Evolutionary conservation across 2,113 vertebrate species (phyloP).

Genomic region (Gnathonemus longibarbis): DNA sequence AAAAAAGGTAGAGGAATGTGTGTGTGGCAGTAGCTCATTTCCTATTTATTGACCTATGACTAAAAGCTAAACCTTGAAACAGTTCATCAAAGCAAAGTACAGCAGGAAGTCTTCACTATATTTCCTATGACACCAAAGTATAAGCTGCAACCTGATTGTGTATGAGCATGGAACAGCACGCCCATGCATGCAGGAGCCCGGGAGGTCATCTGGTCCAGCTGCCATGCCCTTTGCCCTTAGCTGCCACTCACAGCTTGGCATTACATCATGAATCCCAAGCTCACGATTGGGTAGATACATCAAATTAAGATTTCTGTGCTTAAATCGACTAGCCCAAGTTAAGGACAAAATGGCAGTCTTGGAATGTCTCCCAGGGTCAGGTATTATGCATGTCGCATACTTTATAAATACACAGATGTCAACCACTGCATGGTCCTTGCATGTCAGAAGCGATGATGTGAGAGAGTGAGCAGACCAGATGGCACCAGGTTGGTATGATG

Average conservation of each 20-base stretch:
- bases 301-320: not conserved
- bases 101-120: not conserved
- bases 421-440: constrained; percentile 50
- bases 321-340: not conserved
- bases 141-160: not conserved
- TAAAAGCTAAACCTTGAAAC: not conserved
- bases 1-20: not conserved
- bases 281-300: not conserved
- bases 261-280: not conserved
- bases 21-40: not conserved
- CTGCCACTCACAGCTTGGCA: not conserved
- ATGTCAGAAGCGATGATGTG: constrained; percentile 18
- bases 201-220: not conserved
- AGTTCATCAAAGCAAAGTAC: not conserved
- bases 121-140: not conserved
- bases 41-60: not conserved
- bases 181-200: constrained; percentile 45
- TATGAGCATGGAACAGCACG: constrained; percentile 43
- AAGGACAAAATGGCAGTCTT: not conserved
- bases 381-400: constrained; percentile 21
- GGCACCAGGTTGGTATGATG: not conserved
- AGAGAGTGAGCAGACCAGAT: not conserved
- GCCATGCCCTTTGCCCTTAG: not conserved
- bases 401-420: not conserved
- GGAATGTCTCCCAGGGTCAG: not conserved